Base-by-base conservation (phyloP, 2,113 vertebrate genomes). In the Phrynocephalus versicolor region DNA sequence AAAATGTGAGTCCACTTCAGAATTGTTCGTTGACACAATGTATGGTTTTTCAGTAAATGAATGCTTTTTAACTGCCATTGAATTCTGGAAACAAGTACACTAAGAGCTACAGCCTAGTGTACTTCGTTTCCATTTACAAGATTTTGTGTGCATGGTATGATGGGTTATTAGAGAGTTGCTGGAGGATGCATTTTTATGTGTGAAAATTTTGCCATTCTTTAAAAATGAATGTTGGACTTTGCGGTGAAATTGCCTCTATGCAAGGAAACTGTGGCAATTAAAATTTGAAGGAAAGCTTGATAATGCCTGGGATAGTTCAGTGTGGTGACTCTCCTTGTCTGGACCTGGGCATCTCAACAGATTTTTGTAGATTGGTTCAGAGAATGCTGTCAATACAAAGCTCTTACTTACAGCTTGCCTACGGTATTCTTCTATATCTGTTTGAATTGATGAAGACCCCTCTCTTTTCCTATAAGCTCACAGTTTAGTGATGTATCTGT, bases 1-100 rank as follows among this genome's bases (percentile, higher is more conserved):
- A 99, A 93, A 98, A 98, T 93, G 98, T 99, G 93, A 98, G 98
- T 99, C 70, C 45, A 9, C 41, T 73, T 51, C 45, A 51, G 45
- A 51, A 51, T 51, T 51, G 45, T 51, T 51, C 45, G 10, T 51
- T 51, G 45, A 51, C 10, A 51, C 45, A 51, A 51, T 51, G 45
- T 35, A 70, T 51, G 45, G 10, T 51, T 51, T 51, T 51, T 51
- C 45, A 51, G 45, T 51, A 51, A 51, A 6, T 21, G 14, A 15
- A 60, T 60, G 58, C 58, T 60, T 60, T 60, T 60, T 60, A 65
- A 65, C n/a, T n/a, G n/a, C n/a, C n/a, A n/a, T n/a, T n/a, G n/a
- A n/a, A n/a, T n/a, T n/a, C n/a, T n/a, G n/a, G n/a, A n/a, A n/a
- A n/a, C n/a, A n/a, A n/a, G n/a, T n/a, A n/a, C n/a, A n/a, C n/a